Evolutionary conservation across 2,888 invertebrate species (phyloP).

Genomic region (Odontothrips loti): DNA sequence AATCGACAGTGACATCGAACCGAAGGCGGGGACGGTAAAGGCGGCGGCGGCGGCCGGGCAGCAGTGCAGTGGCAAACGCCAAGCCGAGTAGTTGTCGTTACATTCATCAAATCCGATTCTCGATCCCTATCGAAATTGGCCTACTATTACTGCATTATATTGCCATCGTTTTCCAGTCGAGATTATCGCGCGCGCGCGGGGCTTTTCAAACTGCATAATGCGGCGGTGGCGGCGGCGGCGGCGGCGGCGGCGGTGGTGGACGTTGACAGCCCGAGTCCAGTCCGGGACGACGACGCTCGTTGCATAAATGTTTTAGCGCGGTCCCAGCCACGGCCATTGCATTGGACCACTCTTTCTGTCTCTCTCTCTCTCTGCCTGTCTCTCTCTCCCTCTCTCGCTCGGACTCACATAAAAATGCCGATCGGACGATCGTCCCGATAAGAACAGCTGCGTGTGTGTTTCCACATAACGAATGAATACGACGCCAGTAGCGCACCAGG

Average conservation of each 20-base stretch:
- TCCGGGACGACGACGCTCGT: background rate
- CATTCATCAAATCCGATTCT: background rate
- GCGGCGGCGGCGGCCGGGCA: background rate
- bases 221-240: background rate
- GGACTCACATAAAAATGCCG: too few species aligned
- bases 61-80: background rate
- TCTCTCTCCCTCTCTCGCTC: too few species aligned
- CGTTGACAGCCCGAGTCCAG: too few species aligned
- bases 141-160: background rate
- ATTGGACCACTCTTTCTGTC: background rate
- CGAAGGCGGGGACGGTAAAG: background rate
- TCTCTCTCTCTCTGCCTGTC: too few species aligned
- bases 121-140: slow-evolving; percentile 17
- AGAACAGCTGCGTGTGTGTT: too few species aligned
- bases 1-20: slow-evolving; percentile 1
- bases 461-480: too few species aligned
- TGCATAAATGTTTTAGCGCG: slow-evolving; percentile 5
- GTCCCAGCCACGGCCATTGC: background rate
- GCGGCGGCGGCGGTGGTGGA: background rate
- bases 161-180: background rate
- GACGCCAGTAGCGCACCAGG: background rate
- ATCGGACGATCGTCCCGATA: too few species aligned
- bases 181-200: background rate
- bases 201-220: background rate
- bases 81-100: background rate